Conservation (phyloP, 2,113 vertebrate genomes). For the Pogonocichla stellata region DNA sequence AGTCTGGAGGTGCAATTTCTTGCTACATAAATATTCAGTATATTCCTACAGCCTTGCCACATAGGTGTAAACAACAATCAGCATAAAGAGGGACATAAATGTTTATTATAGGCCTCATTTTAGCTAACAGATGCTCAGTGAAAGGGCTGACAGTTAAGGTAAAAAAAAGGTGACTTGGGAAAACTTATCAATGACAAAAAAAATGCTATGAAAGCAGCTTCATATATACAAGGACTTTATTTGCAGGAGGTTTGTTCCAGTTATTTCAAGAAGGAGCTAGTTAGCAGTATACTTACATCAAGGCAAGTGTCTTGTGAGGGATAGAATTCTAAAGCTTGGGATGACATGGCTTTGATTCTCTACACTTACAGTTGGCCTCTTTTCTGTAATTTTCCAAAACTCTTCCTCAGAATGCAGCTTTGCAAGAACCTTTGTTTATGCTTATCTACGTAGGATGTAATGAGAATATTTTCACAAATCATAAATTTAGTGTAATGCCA, state of each 20-base stretch:
- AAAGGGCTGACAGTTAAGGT: slow-evolving; percentile 31
- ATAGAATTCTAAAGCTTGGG: not conserved
- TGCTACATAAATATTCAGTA: slow-evolving; percentile 55
- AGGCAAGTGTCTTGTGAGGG: not conserved
- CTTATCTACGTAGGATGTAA: not conserved
- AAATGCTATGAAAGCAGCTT: slow-evolving; percentile 13
- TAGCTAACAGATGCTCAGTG: slow-evolving; percentile 48
- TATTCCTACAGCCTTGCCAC: slow-evolving; percentile 23
- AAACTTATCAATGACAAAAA: slow-evolving; percentile 9
- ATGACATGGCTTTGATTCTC: not conserved
- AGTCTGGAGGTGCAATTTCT: slow-evolving; percentile 50
- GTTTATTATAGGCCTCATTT: slow-evolving; percentile 56
- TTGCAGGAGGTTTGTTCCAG: not conserved
- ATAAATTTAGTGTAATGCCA: not conserved
- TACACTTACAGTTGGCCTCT: not conserved
- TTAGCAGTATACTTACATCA: not conserved
- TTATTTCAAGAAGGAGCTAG: not conserved
- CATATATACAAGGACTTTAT: not conserved
- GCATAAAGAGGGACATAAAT: slow-evolving; percentile 55
- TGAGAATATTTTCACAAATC: not conserved
- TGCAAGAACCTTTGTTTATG: not conserved
- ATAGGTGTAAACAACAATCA: slow-evolving; percentile 60
- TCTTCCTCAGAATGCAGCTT: not conserved
- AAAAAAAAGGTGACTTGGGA: not conserved
- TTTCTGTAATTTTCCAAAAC: not conserved